These are phyloP conservation scores for Syngnathus rostellatus DNA, from an alignment of 2,797 vertebrate species.

Conservation along the genomic window DNA sequence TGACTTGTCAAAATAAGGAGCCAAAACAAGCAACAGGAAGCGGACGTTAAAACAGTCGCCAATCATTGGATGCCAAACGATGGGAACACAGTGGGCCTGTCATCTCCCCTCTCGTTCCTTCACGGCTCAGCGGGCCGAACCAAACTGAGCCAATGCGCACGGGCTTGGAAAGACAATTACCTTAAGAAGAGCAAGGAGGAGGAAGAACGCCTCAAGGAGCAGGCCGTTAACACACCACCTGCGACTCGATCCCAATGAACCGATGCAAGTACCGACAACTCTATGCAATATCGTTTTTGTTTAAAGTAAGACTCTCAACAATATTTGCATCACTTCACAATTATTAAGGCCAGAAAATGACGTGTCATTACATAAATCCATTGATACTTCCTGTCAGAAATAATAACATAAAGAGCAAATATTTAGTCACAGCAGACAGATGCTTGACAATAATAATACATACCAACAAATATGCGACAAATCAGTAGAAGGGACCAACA, in stretches of 20 bases:
- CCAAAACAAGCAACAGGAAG: neutral
- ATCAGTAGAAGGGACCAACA: too few relatives aligned
- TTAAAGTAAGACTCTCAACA: neutral
- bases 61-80: neutral
- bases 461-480: too few relatives aligned
- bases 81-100: neutral
- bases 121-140: neutral
- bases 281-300: neutral
- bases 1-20: neutral
- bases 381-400: too few relatives aligned
- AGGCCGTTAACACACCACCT: neutral
- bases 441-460: too few relatives aligned
- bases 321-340: too few relatives aligned
- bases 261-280: neutral
- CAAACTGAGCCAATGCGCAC: neutral
- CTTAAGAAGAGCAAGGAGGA: neutral
- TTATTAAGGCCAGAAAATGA: too few relatives aligned
- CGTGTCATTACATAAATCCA: too few relatives aligned
- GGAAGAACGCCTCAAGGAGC: neutral
- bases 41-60: neutral
- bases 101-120: neutral
- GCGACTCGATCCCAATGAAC: neutral
- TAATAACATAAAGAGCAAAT: too few relatives aligned
- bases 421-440: too few relatives aligned
- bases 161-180: neutral